Conservation (phyloP, 2,113 vertebrate species). For the Tautogolabrus adspersus region DNA sequence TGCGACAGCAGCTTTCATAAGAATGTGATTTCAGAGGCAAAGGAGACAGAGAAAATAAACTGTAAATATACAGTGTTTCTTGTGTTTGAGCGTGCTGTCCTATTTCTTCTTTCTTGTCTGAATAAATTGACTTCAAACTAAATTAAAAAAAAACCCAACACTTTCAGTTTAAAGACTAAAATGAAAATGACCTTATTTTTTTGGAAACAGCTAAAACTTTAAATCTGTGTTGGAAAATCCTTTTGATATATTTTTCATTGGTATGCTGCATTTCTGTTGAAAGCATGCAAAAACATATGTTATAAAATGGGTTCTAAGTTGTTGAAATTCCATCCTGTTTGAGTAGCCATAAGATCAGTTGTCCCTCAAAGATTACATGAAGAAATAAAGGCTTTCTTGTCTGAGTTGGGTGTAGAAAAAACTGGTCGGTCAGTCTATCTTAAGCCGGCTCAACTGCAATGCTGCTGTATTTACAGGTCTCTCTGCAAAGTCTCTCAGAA, state of each 20-base stretch:
- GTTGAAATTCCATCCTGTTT: neutral
- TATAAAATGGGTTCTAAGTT: neutral
- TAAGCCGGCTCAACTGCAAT: no score
- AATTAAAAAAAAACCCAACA: neutral
- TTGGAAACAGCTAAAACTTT: neutral
- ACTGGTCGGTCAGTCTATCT: no score
- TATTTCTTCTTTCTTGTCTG: neutral
- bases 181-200: neutral
- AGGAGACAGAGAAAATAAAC: conserved; percentile 11
- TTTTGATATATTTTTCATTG: neutral
- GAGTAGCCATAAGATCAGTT: neutral
- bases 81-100: neutral
- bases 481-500: neutral
- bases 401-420: no score
- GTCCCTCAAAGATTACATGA: neutral
- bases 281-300: neutral
- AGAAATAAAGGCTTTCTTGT: neutral
- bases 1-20: conserved; percentile 27
- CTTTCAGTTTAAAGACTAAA: neutral
- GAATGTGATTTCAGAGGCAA: conserved; percentile 16
- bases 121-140: neutral
- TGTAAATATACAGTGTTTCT: neutral
- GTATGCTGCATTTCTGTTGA: no score
- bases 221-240: neutral
- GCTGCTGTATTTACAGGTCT: no score